A percentile compares a stretch with the other conserved stretches of the same genome.
These are phyloP conservation scores for Anas georgica DNA, from an alignment of 2,797 vertebrate genomes.

Conservation along the genomic window DNA sequence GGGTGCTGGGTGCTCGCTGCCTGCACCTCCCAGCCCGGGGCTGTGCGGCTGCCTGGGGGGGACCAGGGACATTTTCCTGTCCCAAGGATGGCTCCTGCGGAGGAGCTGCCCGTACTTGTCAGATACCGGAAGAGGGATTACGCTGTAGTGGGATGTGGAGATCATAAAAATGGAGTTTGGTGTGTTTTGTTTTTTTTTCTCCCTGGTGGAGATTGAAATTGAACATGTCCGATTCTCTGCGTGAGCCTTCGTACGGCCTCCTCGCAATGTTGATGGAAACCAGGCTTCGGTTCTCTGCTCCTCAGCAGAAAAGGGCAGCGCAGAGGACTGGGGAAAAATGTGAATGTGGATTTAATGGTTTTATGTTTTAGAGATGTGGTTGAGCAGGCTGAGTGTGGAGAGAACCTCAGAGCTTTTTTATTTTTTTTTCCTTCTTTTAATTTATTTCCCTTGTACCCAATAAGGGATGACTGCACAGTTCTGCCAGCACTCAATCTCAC, in stretches of 20 bases:
- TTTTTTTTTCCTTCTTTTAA: not conserved
- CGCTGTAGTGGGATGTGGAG: not conserved
- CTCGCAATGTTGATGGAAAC: conserved; percentile 42
- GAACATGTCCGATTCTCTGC: conserved; percentile 30
- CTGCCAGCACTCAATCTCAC: not conserved
- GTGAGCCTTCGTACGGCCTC: not conserved
- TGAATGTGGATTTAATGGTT: conserved; percentile 45
- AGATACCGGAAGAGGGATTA: not conserved
- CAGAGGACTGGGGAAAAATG: conserved; percentile 20
- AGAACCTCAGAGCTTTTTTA: not conserved
- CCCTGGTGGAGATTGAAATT: conserved; percentile 44
- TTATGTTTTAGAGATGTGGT: not conserved
- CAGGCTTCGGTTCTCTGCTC: not conserved
- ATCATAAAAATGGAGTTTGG: conserved; percentile 28
- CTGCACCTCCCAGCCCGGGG: not conserved
- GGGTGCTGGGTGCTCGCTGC: not conserved
- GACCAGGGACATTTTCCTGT: not conserved
- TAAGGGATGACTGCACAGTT: not conserved
- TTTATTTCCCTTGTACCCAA: not conserved
- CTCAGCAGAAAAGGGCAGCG: conserved; percentile 43
- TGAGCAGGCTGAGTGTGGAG: not conserved
- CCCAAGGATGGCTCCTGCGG: not conserved
- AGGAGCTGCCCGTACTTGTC: not conserved
- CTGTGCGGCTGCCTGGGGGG: not conserved
- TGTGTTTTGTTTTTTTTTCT: not conserved